These are phyloP conservation scores for Lethenteron camtschaticum DNA, from an alignment of 2,113 vertebrate genomes.

Conservation along the genomic window DNA sequence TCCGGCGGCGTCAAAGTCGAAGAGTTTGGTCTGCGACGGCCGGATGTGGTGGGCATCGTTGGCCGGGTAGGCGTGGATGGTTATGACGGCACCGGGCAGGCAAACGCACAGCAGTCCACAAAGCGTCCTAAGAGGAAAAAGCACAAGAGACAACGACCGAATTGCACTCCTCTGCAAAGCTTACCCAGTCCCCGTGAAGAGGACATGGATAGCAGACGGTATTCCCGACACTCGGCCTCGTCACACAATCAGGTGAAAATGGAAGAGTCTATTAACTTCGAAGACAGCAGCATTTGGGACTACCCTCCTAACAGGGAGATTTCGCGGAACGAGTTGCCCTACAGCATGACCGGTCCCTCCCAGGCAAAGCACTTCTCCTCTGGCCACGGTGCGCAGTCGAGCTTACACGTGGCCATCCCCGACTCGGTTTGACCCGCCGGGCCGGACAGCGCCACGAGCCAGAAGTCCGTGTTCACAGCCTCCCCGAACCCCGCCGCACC, in stretches of 20 bases:
- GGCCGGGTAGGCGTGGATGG: too few relatives aligned
- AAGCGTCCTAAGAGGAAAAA: too few relatives aligned
- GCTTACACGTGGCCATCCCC: slow-evolving; percentile 70
- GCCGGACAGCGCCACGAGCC: slow-evolving; percentile 45
- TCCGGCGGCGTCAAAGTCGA: too few relatives aligned
- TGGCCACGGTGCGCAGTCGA: slow-evolving; percentile 24
- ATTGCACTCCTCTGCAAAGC: too few relatives aligned
- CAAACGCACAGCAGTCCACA: too few relatives aligned
- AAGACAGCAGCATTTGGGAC: slow-evolving; percentile 99
- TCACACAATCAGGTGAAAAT: slow-evolving; percentile 26
- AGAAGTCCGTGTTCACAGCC: slow-evolving; percentile 58
- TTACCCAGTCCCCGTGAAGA: too few relatives aligned
- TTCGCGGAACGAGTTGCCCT: slow-evolving; percentile 85
- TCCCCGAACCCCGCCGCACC: slow-evolving; percentile 36
- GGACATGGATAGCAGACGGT: too few relatives aligned
- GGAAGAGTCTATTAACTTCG: slow-evolving; percentile 91
- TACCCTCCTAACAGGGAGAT: slow-evolving; percentile 95
- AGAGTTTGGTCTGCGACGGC: too few relatives aligned
- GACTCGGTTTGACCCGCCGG: slow-evolving; percentile 94
- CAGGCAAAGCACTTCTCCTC: slow-evolving; percentile 65
- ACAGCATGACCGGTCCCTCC: slow-evolving; percentile 92
- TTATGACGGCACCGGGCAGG: too few relatives aligned
- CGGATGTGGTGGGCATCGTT: too few relatives aligned
- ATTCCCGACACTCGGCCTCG: too few relatives aligned
- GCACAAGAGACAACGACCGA: too few relatives aligned